phyloP scores from a whole-genome alignment of 2,797 vertebrate species.

The Gallinago solitaria region DNA sequence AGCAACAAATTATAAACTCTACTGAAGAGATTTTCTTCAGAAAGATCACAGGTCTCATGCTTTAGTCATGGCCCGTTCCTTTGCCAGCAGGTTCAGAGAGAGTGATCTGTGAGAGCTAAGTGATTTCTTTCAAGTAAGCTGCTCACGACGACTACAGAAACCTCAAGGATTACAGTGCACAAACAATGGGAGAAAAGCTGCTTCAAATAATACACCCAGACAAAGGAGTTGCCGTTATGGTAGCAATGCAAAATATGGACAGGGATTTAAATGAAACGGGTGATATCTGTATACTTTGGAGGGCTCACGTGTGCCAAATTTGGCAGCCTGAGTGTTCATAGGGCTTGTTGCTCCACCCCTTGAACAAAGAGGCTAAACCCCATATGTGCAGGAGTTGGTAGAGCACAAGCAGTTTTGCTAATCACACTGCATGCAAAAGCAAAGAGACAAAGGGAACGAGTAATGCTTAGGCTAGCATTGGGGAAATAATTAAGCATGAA shows the following conservation, averaged over 20 bases:
- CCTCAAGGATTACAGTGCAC: conserved; percentile 61
- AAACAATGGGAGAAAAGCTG: conserved; percentile 64
- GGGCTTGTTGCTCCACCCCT: conserved; percentile 39
- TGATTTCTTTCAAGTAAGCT: conserved; percentile 64
- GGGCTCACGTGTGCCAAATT: conserved; percentile 26
- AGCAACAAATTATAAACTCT: conserved; percentile 59
- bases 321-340: conserved; percentile 28
- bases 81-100: conserved; percentile 39
- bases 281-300: conserved; percentile 21
- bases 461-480: conserved; percentile 41
- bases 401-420: conserved; percentile 43
- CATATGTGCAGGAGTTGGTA: conserved; percentile 34
- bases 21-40: conserved; percentile 31
- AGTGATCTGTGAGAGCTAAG: conserved; percentile 38
- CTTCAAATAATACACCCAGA: conserved; percentile 61
- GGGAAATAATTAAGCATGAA: conserved; percentile 67
- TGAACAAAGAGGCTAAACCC: conserved; percentile 67
- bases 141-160: conserved; percentile 45
- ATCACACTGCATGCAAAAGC: conserved; percentile 53
- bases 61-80: conserved; percentile 6
- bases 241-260: conserved; percentile 17
- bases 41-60: conserved; percentile 39
- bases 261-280: conserved; percentile 42
- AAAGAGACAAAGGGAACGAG: conserved; percentile 66
- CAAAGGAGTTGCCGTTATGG: conserved; percentile 44